Conservation (phyloP, 2,888 invertebrate genomes). For the Agriopis leucophaearia region DNA sequence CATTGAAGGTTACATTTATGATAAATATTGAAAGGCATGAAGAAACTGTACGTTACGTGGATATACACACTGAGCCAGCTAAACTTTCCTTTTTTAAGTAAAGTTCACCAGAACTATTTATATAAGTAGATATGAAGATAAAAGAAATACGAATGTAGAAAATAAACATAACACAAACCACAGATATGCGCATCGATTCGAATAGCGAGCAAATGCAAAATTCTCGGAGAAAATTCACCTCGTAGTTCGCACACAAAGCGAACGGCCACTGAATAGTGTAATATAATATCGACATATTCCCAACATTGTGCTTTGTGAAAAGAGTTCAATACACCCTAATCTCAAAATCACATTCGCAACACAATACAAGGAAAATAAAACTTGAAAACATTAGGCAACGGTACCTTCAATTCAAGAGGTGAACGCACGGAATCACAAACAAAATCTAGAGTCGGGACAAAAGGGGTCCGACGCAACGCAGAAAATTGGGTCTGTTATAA, state of each 20-base stretch:
- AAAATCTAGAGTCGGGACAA: conserved; percentile 36
- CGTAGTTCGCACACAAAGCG: conserved; percentile 13
- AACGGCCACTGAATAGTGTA: conserved; percentile 23
- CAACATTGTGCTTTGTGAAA: conserved; percentile 25
- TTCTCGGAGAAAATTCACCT: not conserved
- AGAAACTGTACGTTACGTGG: not conserved
- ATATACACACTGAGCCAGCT: not conserved
- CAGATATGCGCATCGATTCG: conserved; percentile 8
- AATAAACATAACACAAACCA: not conserved
- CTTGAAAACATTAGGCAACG: conserved; percentile 34
- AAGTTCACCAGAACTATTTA: no score
- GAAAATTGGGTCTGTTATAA: conserved; percentile 40
- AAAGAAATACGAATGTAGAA: not conserved
- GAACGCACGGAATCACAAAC: conserved; percentile 41
- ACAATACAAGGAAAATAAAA: conserved; percentile 37
- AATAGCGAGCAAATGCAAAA: conserved; percentile 12
- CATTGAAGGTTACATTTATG: not conserved
- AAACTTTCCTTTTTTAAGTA: no score
- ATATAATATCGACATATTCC: conserved; percentile 23
- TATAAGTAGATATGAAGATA: not conserved
- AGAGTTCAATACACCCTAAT: conserved; percentile 26
- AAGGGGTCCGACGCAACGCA: conserved; percentile 31
- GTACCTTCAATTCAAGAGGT: conserved; percentile 30
- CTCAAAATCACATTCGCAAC: conserved; percentile 30
- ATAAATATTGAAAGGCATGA: not conserved